Evolutionary conservation across 2,888 invertebrate genomes (phyloP), one percentile per base, ranked within the genome.

Genomic region (Pristionchus arcanus): DNA sequence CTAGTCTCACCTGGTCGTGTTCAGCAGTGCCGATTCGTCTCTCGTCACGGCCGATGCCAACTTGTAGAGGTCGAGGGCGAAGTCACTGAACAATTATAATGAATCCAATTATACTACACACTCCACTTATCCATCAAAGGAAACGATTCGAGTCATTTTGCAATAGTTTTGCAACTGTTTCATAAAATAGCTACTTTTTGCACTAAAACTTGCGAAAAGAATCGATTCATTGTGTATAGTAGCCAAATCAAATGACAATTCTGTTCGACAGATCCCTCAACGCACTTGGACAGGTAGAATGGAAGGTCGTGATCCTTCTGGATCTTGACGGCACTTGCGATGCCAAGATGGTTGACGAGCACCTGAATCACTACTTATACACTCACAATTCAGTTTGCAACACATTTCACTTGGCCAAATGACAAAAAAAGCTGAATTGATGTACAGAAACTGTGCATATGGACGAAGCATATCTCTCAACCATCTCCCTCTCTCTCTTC

Each of bases 41-140:
- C 93, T 90, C 0, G 95, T 94, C 25, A 95, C 92, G 15, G 93
- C 92, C 71, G 94, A 93, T 0, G 93, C 94, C 93, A 93, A 91
- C 91, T 94, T 94, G 92, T 95, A 95, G 92, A 95, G 93, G 66
- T 93, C 92, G 42, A 95, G 91, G 1, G 94, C 93, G 91, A 93
- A 95, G n/a, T 94, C 94, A 34, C 94, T 94, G 90, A 83, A 93
- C 7, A 28, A 16, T 9, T 19, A 55, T 4, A 9, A 53, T 16
- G 55, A 31, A 84, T 0, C 16, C 31, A n/a, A 71, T 34, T 71
- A 16, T 7, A 71, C 9, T 9, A 49, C 13, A 9, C 42, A 49
- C 11, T 49, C 42, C 42, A 49, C 42, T 49, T 49, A 49, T 49
- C 42, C 42, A 49, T 49, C 42, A 49, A 49, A 9, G 5, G 42